Evolutionary conservation across 1,140 invertebrate genomes (phyloP).

Genomic region (Colletes gigas): DNA sequence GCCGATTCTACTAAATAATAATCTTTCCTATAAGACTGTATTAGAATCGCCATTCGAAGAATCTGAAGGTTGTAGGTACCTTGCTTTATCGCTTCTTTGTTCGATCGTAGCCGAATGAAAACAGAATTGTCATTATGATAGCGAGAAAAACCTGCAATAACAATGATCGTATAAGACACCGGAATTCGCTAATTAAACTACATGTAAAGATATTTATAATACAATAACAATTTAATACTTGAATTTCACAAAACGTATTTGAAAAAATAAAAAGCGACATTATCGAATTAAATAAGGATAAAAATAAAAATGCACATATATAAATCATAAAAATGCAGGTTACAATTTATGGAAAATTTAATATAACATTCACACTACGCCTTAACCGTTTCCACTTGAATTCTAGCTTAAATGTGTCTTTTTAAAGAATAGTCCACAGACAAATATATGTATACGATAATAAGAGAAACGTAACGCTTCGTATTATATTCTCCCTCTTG

Average conservation of each 20-base stretch:
- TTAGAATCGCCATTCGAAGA: neutral
- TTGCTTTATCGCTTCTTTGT: slow-evolving; percentile 19
- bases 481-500: neutral
- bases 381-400: neutral
- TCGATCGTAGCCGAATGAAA: slow-evolving; percentile 41
- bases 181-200: neutral
- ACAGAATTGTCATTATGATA: slow-evolving; percentile 50
- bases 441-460: neutral
- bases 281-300: neutral
- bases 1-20: neutral
- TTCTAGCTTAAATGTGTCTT: neutral
- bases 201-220: neutral
- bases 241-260: neutral
- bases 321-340: neutral
- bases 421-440: neutral
- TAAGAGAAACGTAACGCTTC: slow-evolving; percentile 7
- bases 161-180: slow-evolving; percentile 55
- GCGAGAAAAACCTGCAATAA: slow-evolving; percentile 69
- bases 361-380: neutral
- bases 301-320: slow-evolving; percentile 11
- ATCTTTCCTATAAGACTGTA: slow-evolving; percentile 2
- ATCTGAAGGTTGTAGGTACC: slow-evolving; percentile 14
- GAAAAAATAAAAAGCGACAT: neutral
- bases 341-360: neutral
- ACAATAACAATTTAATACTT: too few species aligned